Conservation (phyloP, 1,140 invertebrate genomes). For the Cataglyphis hispanica region DNA sequence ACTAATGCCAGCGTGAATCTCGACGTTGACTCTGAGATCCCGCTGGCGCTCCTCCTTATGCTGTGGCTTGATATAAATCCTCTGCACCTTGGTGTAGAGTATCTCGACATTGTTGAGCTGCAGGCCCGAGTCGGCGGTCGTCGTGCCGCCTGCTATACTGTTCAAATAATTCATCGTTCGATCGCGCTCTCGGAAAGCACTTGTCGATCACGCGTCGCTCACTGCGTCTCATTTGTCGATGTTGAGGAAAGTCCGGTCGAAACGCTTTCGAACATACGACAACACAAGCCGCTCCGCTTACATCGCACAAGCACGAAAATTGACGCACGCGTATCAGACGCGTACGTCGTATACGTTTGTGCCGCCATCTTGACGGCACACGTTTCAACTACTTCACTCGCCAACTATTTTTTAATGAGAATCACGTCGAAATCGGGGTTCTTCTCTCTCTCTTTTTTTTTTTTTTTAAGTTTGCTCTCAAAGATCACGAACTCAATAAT, state of each 20-base stretch:
- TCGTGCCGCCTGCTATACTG: slow-evolving; percentile 73
- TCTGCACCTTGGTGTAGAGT: slow-evolving; percentile 85
- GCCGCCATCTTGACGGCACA: slow-evolving; percentile 71
- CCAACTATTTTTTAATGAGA: too few species aligned
- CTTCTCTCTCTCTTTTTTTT: too few species aligned
- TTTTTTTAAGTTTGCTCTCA: too few species aligned
- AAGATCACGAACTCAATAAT: too few species aligned
- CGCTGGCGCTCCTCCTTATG: slow-evolving; percentile 84
- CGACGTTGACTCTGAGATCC: slow-evolving; percentile 84
- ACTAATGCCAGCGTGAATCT: slow-evolving; percentile 84
- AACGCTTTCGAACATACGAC: slow-evolving; percentile 30
- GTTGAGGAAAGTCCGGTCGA: slow-evolving; percentile 48
- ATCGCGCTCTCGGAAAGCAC: slow-evolving; percentile 53
- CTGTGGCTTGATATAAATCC: slow-evolving; percentile 84
- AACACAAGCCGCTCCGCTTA: slow-evolving; percentile 28
- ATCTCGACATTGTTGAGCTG: slow-evolving; percentile 85
- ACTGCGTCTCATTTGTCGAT: slow-evolving; percentile 72
- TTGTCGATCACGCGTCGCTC: slow-evolving; percentile 35
- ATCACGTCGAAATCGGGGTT: too few species aligned
- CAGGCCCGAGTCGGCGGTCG: slow-evolving; percentile 78
- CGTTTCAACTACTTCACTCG: slow-evolving; percentile 38
- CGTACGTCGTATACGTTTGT: slow-evolving; percentile 18
- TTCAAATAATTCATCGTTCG: slow-evolving; percentile 82
- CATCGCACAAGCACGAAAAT: slow-evolving; percentile 43
- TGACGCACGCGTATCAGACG: slow-evolving; percentile 67